These are phyloP conservation scores for Mylabris phalerata DNA, from an alignment of 1,140 invertebrate species.

Conservation along the genomic window DNA sequence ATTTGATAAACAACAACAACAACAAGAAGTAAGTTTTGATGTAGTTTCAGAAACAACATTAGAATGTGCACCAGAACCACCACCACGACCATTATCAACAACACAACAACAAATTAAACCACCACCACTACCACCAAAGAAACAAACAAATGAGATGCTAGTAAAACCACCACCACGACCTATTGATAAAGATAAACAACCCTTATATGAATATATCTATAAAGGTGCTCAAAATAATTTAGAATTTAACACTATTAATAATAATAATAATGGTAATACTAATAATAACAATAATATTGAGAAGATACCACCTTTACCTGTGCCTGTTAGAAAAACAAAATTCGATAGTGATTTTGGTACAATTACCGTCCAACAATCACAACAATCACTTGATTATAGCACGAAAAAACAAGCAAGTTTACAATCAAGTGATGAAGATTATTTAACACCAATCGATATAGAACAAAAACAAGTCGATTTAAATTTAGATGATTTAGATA, in stretches of 20 bases:
- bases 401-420: constrained; percentile 38
- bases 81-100: constrained; percentile 52
- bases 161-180: constrained; percentile 59
- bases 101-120: constrained; percentile 52
- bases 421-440: constrained; percentile 48
- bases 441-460: constrained; percentile 49
- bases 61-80: constrained; percentile 57
- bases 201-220: constrained; percentile 53
- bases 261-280: no score
- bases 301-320: constrained; percentile 52
- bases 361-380: constrained; percentile 36
- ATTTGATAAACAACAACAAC: no score
- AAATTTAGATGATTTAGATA: constrained; percentile 51
- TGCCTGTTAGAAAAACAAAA: constrained; percentile 53
- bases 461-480: constrained; percentile 32
- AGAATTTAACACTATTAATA: constrained; percentile 26
- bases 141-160: constrained; percentile 45
- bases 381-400: no score
- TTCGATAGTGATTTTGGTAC: constrained; percentile 44
- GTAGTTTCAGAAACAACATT: constrained; percentile 32
- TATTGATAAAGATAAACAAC: constrained; percentile 52
- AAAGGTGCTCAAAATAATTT: constrained; percentile 42
- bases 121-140: constrained; percentile 79
- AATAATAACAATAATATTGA: constrained; percentile 24
- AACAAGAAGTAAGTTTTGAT: constrained; percentile 17